Percentiles rank a stretch among this genome's conserved stretches.
Conservation (phyloP, 1,140 invertebrate species). For the Samia ricini region DNA sequence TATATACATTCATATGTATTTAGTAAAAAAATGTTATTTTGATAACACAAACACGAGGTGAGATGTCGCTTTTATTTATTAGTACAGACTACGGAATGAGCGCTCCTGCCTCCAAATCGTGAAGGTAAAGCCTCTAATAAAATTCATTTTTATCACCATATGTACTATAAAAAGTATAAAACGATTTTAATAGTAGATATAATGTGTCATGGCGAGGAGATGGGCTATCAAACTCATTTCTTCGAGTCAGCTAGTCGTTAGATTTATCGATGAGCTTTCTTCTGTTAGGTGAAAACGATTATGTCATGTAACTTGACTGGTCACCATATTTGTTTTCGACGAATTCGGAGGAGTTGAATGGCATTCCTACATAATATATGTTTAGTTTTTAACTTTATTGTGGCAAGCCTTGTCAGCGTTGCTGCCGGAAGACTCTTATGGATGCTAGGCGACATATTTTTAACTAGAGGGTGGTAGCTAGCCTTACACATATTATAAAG, state of each 20-base stretch:
- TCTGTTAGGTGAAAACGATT: neutral
- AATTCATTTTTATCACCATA: neutral
- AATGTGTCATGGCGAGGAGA: slow-evolving; percentile 3
- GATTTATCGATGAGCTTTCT: slow-evolving; percentile 1
- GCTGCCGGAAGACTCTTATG: no score
- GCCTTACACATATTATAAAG: no score
- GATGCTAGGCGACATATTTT: no score
- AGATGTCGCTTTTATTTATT: no score
- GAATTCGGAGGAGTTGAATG: no score
- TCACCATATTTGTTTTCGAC: neutral
- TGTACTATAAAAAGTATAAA: neutral
- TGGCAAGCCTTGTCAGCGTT: no score
- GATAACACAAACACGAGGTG: no score
- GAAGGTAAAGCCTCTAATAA: neutral
- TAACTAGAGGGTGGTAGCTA: no score
- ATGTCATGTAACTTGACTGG: neutral
- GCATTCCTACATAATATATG: no score
- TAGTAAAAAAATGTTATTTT: no score
- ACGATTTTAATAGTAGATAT: slow-evolving; percentile 5
- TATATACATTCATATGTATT: no score
- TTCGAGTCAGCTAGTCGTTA: slow-evolving; percentile 6
- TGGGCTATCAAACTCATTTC: slow-evolving; percentile 5
- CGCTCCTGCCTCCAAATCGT: neutral
- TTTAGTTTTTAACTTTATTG: no score
- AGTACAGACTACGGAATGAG: neutral